Evolutionary conservation across 53 echinoderm and acorn worm species (phyloP).

Genomic region (Temnopleurus reevesii): DNA sequence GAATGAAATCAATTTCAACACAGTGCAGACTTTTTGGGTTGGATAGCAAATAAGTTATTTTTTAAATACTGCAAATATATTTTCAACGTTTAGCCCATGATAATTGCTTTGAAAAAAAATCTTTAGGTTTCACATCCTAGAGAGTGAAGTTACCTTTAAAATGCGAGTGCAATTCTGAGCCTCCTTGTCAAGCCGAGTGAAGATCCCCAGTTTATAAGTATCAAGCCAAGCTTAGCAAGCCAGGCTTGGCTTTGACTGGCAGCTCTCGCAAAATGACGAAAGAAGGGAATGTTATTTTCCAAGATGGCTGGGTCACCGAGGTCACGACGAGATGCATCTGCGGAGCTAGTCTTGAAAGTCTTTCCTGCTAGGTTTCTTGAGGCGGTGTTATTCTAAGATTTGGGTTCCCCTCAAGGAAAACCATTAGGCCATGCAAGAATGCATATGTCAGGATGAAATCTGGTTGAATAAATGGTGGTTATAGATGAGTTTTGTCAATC

Average conservation of each 20-base stretch:
- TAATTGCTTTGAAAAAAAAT: too few relatives aligned
- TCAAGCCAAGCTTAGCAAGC: slow-evolving; percentile 7
- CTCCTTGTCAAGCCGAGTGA: neutral
- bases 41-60: too few relatives aligned
- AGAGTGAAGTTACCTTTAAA: too few relatives aligned
- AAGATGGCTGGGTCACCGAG: slow-evolving; percentile 34
- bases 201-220: neutral
- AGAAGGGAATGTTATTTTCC: slow-evolving; percentile 51
- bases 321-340: slow-evolving; percentile 7
- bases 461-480: slow-evolving; percentile 36
- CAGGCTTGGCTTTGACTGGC: slow-evolving; percentile 22
- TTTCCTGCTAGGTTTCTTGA: slow-evolving; percentile 12
- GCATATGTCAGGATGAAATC: neutral
- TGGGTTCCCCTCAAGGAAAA: slow-evolving; percentile 20
- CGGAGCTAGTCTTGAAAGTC: slow-evolving; percentile 10
- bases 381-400: slow-evolving; percentile 38
- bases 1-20: too few relatives aligned
- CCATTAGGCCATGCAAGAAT: slow-evolving; percentile 10
- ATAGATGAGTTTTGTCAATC: neutral
- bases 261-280: neutral
- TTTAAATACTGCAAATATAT: too few relatives aligned
- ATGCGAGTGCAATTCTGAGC: neutral
- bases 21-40: too few relatives aligned
- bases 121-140: too few relatives aligned
- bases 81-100: too few relatives aligned